Evolutionary conservation across 2,888 invertebrate species (phyloP).

Genomic region (Leucophenga montana): DNA sequence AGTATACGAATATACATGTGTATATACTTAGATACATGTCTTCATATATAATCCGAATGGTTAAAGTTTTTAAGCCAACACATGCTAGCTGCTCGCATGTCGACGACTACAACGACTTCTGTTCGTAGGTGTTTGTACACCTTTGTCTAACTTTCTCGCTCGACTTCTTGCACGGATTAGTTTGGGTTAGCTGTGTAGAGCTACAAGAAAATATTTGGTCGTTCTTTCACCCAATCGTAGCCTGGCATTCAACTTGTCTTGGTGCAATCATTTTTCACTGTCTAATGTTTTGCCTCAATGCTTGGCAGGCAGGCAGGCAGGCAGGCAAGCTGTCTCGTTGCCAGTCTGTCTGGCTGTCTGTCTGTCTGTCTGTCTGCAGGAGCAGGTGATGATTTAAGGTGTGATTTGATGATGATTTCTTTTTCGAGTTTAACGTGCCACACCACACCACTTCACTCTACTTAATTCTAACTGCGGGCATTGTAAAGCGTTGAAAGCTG

Average conservation of each 20-base stretch:
- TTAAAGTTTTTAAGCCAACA: slow-evolving; percentile 25
- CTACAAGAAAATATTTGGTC: neutral
- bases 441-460: neutral
- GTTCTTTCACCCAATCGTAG: neutral
- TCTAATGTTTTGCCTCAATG: slow-evolving; percentile 6
- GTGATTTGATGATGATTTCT: slow-evolving; percentile 31
- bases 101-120: neutral
- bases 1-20: neutral
- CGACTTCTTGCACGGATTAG: neutral
- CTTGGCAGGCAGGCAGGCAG: neutral
- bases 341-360: no score
- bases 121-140: slow-evolving; percentile 5
- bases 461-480: slow-evolving; percentile 8
- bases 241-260: slow-evolving; percentile 7
- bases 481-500: slow-evolving; percentile 14
- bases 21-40: neutral
- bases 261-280: slow-evolving; percentile 25
- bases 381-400: slow-evolving; percentile 32
- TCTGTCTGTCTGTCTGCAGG: neutral
- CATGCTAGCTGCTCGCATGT: slow-evolving; percentile 3
- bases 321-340: no score
- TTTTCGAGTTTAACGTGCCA: neutral
- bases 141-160: slow-evolving; percentile 17
- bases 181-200: neutral
- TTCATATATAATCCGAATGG: slow-evolving; percentile 14